Percentiles rank a stretch among this genome's conserved stretches.
phyloP scores from a whole-genome alignment of 2,797 vertebrate genomes.

The Lagocephalus sceleratus region DNA sequence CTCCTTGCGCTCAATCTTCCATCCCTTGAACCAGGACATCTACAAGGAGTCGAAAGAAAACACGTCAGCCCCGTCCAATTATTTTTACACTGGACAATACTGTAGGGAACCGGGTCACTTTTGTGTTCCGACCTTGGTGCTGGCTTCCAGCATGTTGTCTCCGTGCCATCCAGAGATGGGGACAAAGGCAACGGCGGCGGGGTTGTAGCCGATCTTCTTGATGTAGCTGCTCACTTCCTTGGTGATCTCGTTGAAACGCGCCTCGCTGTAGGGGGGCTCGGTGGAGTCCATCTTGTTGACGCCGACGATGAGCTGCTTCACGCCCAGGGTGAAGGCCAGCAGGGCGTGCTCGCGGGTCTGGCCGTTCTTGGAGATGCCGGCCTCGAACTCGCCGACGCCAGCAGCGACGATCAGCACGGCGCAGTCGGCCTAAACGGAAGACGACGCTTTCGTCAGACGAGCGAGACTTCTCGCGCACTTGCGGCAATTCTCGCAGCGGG shows the following conservation, averaged over 20 bases:
- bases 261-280: slow-evolving; percentile 46
- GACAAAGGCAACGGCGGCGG: slow-evolving; percentile 72
- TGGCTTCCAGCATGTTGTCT: slow-evolving; percentile 83
- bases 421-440: slow-evolving; percentile 74
- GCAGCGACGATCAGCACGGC: slow-evolving; percentile 81
- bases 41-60: slow-evolving; percentile 27
- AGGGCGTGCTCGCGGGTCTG: slow-evolving; percentile 83
- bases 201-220: slow-evolving; percentile 86
- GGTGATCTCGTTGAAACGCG: slow-evolving; percentile 78
- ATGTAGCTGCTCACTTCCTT: slow-evolving; percentile 83
- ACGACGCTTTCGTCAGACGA: not conserved
- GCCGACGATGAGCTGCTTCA: slow-evolving; percentile 58
- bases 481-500: not conserved
- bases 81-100: not conserved
- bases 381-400: slow-evolving; percentile 81
- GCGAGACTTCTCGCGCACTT: not conserved
- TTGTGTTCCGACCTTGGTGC: slow-evolving; percentile 57
- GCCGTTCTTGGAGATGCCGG: slow-evolving; percentile 82
- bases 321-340: slow-evolving; percentile 79
- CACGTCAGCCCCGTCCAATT: not conserved
- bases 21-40: slow-evolving; percentile 96
- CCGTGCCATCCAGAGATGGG: slow-evolving; percentile 84
- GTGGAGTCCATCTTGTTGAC: too few species aligned
- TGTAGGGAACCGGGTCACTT: not conserved
- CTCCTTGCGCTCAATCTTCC: slow-evolving; percentile 91